phyloP scores from a whole-genome alignment of 2,113 vertebrate species.

The Calidris pugnax region DNA sequence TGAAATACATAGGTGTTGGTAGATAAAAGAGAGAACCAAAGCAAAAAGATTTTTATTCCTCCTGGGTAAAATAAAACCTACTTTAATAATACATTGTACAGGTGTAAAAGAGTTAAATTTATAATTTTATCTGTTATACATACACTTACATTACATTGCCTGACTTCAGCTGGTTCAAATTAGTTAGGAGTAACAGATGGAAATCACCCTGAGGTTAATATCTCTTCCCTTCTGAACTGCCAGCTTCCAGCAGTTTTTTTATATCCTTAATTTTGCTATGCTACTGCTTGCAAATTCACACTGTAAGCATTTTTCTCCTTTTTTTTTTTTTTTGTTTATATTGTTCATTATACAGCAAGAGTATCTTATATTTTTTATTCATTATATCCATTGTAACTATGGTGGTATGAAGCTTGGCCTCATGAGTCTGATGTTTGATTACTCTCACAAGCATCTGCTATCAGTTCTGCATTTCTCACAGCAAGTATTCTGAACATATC shows the following conservation, averaged over 20 bases:
- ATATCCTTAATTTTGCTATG: constrained; percentile 7
- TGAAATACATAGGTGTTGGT: background rate
- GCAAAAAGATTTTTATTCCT: background rate
- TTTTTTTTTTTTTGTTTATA: background rate
- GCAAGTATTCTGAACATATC: background rate
- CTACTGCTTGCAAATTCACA: background rate
- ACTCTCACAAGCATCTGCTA: background rate
- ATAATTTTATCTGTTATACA: background rate
- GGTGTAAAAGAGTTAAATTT: background rate
- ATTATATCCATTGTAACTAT: background rate
- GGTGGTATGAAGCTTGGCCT: background rate
- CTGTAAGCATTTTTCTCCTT: background rate
- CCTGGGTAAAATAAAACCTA: background rate
- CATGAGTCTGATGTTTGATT: background rate
- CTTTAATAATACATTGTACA: background rate
- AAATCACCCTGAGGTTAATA: constrained; percentile 49
- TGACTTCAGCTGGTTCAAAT: background rate
- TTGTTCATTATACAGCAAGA: background rate
- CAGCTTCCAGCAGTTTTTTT: constrained; percentile 5
- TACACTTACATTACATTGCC: background rate
- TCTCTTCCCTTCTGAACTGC: background rate
- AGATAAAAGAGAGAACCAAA: background rate
- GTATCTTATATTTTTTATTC: background rate
- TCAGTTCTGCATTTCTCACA: background rate
- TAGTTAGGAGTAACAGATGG: constrained; percentile 20